Base-by-base conservation (phyloP, 2,888 invertebrate genomes). In the Lydus trimaculatus region DNA sequence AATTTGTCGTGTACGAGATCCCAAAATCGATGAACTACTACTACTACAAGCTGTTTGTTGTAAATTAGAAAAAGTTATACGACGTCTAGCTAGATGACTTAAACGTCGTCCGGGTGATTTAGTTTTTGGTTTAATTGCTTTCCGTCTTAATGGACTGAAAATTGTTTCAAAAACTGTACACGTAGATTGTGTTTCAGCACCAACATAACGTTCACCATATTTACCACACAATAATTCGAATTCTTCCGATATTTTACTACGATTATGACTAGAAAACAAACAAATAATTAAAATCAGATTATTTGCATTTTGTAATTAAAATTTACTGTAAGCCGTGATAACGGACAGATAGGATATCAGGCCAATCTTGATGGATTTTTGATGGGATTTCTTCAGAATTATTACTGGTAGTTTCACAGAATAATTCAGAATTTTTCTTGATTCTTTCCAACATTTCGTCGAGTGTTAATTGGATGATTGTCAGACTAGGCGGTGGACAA, bases 41-140 rank as follows among this genome's bases (percentile, higher is more conserved):
- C 23, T 25, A 25, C 25, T 25, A 25, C 13, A 25, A 8, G 56
- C 56, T 20, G 83, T 81, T 76, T 89, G 56, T 56, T 56, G 88
- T 69, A 91, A 81, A 82, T 88, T 90, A 0, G 92, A 93, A 83
- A 94, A 94, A 1, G 92, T 90, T 76, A 91, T 91, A 63, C 93
- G 87, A 8, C 94, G 87, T 65, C 91, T 89, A 1, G 94, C 94
- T 77, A 94, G 85, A 80, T 94, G 94, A 68, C 92, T 94, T 20
- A 94, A 84, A 7, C 94, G 87, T 69, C 92, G 89, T 0, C 94
- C 94, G 0, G 94, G 94, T 1, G 94, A 94, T 80, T 92, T 73
- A 81, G 85, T 84, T 82, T 81, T 79, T 25, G 79, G 76, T 72
- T 78, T 80, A 20, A 81, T 86, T 87, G 89, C 89, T 70, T 89